A percentile compares a stretch with the other conserved stretches of the same genome.
Evolutionary conservation across 2,888 invertebrate genomes (phyloP).

Genomic region (Dione juno): DNA sequence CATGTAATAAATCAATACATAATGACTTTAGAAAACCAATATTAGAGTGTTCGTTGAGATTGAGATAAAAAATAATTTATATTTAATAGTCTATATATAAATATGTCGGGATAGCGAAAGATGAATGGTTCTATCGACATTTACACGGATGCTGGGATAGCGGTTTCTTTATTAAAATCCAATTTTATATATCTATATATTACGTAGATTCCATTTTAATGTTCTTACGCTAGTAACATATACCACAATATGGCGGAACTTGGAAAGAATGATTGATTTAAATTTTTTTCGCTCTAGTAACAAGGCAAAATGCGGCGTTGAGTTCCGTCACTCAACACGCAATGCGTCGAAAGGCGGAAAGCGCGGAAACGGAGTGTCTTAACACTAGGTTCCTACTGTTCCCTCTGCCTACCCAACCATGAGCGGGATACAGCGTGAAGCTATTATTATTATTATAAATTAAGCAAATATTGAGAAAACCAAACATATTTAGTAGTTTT

Average conservation of each 20-base stretch:
- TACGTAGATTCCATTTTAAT: neutral
- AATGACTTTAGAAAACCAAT: constrained; percentile 57
- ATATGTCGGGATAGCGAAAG: constrained; percentile 8
- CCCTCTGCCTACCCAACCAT: neutral
- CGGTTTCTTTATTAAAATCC: neutral
- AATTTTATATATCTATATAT: neutral
- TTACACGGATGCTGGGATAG: neutral
- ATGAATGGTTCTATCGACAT: constrained; percentile 18
- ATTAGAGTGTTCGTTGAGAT: constrained; percentile 51
- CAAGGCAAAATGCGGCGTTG: neutral
- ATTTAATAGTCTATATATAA: constrained; percentile 34
- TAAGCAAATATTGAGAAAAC: too few species aligned
- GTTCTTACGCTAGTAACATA: too few species aligned
- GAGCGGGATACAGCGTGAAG: too few species aligned
- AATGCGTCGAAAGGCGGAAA: neutral
- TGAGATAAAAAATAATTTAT: constrained; percentile 31
- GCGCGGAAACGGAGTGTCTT: neutral
- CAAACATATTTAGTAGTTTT: too few species aligned
- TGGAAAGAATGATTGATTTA: neutral
- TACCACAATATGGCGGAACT: too few species aligned
- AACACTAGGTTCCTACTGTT: too few species aligned
- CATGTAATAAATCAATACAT: constrained; percentile 57
- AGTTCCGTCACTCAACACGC: neutral
- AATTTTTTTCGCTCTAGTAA: neutral
- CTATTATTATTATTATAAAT: too few species aligned